Base-by-base conservation (phyloP, 2,888 invertebrate genomes). In the Philaethria dido region DNA sequence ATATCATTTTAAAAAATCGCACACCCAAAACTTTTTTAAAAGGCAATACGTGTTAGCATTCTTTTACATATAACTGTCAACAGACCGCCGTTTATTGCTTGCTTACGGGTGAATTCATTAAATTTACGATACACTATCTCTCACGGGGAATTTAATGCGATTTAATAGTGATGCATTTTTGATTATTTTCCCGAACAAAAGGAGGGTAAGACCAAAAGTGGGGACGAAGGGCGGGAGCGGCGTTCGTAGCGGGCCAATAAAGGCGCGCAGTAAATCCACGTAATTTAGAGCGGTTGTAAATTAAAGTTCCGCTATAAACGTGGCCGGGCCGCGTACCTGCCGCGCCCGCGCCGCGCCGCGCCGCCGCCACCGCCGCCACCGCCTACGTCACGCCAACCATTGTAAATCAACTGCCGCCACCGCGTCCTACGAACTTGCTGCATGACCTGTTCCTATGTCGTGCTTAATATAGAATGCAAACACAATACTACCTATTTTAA, bases 241-340 rank as follows among this genome's bases (percentile, higher is more conserved):
- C 82, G 85, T 82, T 80, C 83, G 85, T 78, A 82, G 86, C 86
- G 86, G 83, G 87, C 92, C 92, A 92, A 92, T 92, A 92, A 92
- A 92, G 86, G 82, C 86, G 81, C 84, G 90, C 89, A 85, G 89
- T 92, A 92, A 92, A 92, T 92, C 91, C 89, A 91, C 88, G 89
- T 91, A 88, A 91, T 92, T 92, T 92, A 92, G 91, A 88, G 91
- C 90, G 82, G 86, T 84, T 79, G 83, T 92, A 92, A 91, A 92
- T 92, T 88, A 89, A 84, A 88, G 91, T 92, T 91, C 90, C 84
- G 89, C 89, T 88, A 87, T 91, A 91, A 90, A 90, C 81, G 84
- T 82, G 83, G 78, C 80, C 83, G 78, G 83, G 80, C 79, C 82
- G 80, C 84, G 88, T 89, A 86, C 88, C 88, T 88, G 88, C 86